Percentiles rank a stretch among this genome's conserved stretches.
These are phyloP conservation scores for Erethizon dorsatum DNA, from an alignment of 2,797 vertebrate species.

Conservation along the genomic window DNA sequence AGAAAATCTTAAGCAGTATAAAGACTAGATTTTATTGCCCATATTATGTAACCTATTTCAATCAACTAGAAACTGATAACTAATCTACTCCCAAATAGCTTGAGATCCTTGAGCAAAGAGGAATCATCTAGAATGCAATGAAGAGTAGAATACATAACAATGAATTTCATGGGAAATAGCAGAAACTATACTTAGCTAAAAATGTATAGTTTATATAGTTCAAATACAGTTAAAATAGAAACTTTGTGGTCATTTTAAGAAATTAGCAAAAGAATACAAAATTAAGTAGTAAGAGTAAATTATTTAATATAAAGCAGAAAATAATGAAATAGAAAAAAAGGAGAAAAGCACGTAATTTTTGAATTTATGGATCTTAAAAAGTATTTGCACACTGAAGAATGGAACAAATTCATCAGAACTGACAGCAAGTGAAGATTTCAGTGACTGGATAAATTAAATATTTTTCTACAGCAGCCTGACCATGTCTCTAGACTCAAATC, in stretches of 20 bases:
- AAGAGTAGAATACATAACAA: not conserved
- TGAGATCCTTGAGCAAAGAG: not conserved
- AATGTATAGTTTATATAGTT: not conserved
- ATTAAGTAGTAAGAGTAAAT: not conserved
- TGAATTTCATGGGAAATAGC: not conserved
- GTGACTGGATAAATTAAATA: conserved; percentile 76
- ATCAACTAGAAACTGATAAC: not conserved
- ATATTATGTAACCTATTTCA: conserved; percentile 19
- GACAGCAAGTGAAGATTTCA: conserved; percentile 35
- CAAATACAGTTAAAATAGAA: not conserved
- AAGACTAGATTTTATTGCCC: not conserved
- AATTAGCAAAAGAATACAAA: not conserved
- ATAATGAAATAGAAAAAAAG: not conserved
- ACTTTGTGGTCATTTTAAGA: conserved; percentile 1
- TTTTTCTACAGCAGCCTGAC: conserved; percentile 53
- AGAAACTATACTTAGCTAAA: not conserved
- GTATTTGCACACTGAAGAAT: not conserved
- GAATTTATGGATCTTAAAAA: conserved; percentile 7
- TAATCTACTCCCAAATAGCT: not conserved
- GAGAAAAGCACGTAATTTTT: not conserved
- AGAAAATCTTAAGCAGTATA: not conserved
- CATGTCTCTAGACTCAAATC: conserved; percentile 72
- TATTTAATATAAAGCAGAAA: not conserved
- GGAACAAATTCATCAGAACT: conserved; percentile 77
- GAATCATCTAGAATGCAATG: not conserved